Conservation (phyloP, 1,140 invertebrate genomes). For the Ceratitis capitata region DNA sequence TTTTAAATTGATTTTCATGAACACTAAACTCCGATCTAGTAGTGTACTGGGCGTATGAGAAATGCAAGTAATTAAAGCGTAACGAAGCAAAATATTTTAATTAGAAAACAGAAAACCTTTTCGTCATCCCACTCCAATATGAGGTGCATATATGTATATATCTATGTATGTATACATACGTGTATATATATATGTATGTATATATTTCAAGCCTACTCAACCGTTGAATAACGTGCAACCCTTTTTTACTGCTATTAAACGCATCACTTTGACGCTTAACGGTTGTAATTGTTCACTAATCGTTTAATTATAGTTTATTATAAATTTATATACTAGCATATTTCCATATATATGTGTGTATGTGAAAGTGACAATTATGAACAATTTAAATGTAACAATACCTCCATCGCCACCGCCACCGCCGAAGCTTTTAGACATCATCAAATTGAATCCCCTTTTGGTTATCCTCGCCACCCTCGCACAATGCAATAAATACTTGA, state of each 20-base stretch:
- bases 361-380: conserved; percentile 13
- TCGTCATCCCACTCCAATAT: neutral
- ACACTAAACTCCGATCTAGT: no score
- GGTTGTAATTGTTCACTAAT: neutral
- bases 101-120: no score
- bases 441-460: neutral
- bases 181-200: no score
- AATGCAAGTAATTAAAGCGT: neutral
- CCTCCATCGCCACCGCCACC: no score
- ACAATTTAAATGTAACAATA: conserved; percentile 11
- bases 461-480: neutral
- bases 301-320: neutral
- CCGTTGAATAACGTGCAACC: neutral
- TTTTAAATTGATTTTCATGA: no score
- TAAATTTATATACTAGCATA: neutral
- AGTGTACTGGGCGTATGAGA: neutral
- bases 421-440: neutral
- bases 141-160: neutral
- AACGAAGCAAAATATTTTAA: no score
- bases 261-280: neutral
- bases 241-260: neutral
- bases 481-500: neutral
- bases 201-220: neutral
- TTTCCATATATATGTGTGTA: no score
- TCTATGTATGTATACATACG: no score